phyloP scores from a whole-genome alignment of 92 coral and sea anemone genomes.

The Zoanthus solanderi region DNA sequence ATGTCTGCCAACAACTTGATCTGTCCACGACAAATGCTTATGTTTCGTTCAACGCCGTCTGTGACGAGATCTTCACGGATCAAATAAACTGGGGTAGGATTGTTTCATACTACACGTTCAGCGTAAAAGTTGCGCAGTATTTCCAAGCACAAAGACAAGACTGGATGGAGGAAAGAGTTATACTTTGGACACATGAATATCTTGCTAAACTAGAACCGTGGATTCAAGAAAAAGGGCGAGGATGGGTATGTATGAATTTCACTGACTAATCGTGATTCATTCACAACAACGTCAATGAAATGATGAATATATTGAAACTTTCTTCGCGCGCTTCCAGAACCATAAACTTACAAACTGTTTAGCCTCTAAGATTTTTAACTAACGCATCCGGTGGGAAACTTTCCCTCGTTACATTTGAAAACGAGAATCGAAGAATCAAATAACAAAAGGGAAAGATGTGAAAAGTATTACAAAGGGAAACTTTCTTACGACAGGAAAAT shows the following conservation, averaged over 20 bases:
- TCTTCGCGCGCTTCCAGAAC: not conserved
- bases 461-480: not conserved
- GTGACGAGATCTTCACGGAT: slow-evolving; percentile 67
- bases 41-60: slow-evolving; percentile 52
- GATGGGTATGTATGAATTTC: slow-evolving; percentile 60
- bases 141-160: slow-evolving; percentile 54
- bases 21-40: slow-evolving; percentile 59
- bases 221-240: slow-evolving; percentile 70
- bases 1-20: slow-evolving; percentile 58
- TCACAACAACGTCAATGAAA: slow-evolving; percentile 5
- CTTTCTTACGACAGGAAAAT: not conserved
- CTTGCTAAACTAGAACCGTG: slow-evolving; percentile 54
- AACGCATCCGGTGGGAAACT: not conserved
- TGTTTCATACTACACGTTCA: slow-evolving; percentile 63
- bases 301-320: not conserved
- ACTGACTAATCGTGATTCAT: slow-evolving; percentile 1
- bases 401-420: too few relatives aligned
- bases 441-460: not conserved
- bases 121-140: slow-evolving; percentile 68
- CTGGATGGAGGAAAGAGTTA: slow-evolving; percentile 55
- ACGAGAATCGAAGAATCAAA: not conserved
- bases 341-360: not conserved
- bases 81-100: slow-evolving; percentile 74
- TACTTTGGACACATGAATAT: slow-evolving; percentile 63
- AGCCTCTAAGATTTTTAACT: too few relatives aligned